Percentiles rank a stretch among this genome's conserved stretches.
These are phyloP conservation scores for Polyploca ridens DNA, from an alignment of 2,888 invertebrate genomes.

Conservation along the genomic window DNA sequence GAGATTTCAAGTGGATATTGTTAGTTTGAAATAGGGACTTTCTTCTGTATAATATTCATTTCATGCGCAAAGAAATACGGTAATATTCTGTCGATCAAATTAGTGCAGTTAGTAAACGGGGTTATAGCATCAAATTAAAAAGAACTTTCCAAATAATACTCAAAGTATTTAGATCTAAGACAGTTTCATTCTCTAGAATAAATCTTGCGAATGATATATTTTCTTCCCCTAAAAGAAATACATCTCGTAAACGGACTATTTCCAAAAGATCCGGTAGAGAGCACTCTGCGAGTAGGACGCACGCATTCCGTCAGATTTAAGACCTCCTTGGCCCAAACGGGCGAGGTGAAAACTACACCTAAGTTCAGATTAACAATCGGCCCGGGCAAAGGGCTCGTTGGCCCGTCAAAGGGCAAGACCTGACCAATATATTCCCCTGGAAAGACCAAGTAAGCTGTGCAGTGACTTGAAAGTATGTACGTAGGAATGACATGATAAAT, in stretches of 20 bases:
- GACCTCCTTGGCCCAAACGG: conserved; percentile 53
- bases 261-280: conserved; percentile 20
- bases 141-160: too few relatives aligned
- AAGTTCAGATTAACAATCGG: conserved; percentile 78
- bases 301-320: conserved; percentile 58
- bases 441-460: conserved; percentile 41
- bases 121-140: too few relatives aligned
- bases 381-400: conserved; percentile 56
- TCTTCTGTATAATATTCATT: too few relatives aligned
- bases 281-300: conserved; percentile 22
- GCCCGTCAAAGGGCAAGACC: conserved; percentile 55
- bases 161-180: too few relatives aligned
- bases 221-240: not conserved
- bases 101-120: too few relatives aligned
- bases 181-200: too few relatives aligned
- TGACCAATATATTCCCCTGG: conserved; percentile 54
- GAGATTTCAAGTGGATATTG: not conserved
- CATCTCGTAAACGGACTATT: not conserved
- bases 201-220: too few relatives aligned
- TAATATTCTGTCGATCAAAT: too few relatives aligned
- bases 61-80: too few relatives aligned
- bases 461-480: conserved; percentile 19
- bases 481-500: not conserved
- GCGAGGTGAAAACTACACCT: conserved; percentile 76
- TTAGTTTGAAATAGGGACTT: not conserved